Evolutionary conservation across 2,888 invertebrate genomes (phyloP).

Genomic region (Marasmarcha lunaedactyla): DNA sequence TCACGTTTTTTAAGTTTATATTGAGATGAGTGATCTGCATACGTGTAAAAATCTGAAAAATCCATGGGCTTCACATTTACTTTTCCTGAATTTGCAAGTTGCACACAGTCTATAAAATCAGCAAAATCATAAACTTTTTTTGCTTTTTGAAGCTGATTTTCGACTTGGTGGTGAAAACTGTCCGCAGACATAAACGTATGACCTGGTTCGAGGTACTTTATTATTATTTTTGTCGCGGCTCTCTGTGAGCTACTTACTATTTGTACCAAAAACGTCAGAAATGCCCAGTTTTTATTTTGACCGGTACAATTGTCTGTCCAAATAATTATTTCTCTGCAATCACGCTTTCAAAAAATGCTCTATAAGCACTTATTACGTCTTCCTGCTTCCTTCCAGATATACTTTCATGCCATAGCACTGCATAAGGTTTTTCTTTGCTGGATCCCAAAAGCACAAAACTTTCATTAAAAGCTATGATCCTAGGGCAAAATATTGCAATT

Average conservation of each 20-base stretch:
- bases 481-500: conserved; percentile 17
- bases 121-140: conserved; percentile 12
- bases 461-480: conserved; percentile 10
- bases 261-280: background rate
- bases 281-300: conserved; percentile 3
- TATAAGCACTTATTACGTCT: background rate
- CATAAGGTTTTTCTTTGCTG: background rate
- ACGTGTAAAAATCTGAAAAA: conserved; percentile 3
- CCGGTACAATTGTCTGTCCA: conserved; percentile 11
- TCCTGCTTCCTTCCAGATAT: conserved; percentile 2
- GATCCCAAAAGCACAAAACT: conserved; percentile 9
- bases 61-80: conserved; percentile 1
- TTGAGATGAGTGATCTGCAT: conserved; percentile 3
- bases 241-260: conserved; percentile 16
- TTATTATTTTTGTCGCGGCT: conserved; percentile 13
- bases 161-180: conserved; percentile 24
- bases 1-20: conserved; percentile 2
- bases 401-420: background rate
- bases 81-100: background rate
- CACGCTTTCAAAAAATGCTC: conserved; percentile 7
- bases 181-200: conserved; percentile 27
- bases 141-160: conserved; percentile 17
- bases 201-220: conserved; percentile 21
- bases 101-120: conserved; percentile 2
- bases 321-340: conserved; percentile 5